Evolutionary conservation across 2,888 invertebrate genomes (phyloP), one percentile per base, ranked within the genome.

Genomic region (Nymphalis c-album): DNA sequence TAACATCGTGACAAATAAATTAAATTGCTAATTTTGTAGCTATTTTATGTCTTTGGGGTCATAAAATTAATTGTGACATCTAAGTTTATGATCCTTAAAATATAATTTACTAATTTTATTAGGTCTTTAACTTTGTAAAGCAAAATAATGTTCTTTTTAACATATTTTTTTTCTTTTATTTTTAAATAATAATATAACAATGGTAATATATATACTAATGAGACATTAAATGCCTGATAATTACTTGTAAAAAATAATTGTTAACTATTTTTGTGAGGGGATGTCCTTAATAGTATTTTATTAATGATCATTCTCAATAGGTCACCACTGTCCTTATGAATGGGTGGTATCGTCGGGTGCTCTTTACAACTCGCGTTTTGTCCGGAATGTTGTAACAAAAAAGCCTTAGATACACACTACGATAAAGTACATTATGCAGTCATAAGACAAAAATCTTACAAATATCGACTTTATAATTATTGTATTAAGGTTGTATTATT

Each of bases 291-390:
- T 76, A 86, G 63, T 67, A 74, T 73, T 76, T 74, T 84, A 60
- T 69, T 64, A 77, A 76, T 79, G 79, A 84, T 80, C 78, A 85
- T 86, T 89, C 87, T 90, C 89, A 90, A 91, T 90, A 91, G 91
- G 90, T 92, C 90, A 91, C 91, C 91, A 90, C 81, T 86, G 87
- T 87, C 88, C 85, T 88, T 83, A 92, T 92, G 92, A 92, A 92
- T 92, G 92, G 91, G 91, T 91, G 92, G 91, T 87, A 91, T 90
- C 85, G 88, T 88, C 90, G 88, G 88, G 80, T 85, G 86, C 90
- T 88, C 90, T 90, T 90, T 91, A 91, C 90, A 91, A 88, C 88
- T 85, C 86, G 86, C 90, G 88, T 91, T 91, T 91, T 91, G 92
- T 92, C 85, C 84, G 91, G 92, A 92, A 92, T 92, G 92, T 82